Evolutionary conservation across 2,888 invertebrate species (phyloP).

Genomic region (Gandaritis pyraliata): DNA sequence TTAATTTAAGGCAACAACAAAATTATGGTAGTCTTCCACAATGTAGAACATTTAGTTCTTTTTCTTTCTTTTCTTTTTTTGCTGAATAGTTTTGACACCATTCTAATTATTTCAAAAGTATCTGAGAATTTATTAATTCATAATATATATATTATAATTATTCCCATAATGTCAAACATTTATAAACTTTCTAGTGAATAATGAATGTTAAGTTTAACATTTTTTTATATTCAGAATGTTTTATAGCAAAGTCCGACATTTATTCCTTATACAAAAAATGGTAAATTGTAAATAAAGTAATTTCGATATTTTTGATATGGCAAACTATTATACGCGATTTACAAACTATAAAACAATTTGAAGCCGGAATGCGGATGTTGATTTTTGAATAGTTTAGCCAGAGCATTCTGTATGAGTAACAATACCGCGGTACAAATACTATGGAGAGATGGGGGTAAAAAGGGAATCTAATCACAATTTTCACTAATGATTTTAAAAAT

Average conservation of each 20-base stretch:
- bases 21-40: constrained; percentile 28
- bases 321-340: background rate
- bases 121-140: too few species aligned
- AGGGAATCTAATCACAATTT: background rate
- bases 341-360: background rate
- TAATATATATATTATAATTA: too few species aligned
- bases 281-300: background rate
- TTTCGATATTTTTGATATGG: constrained; percentile 5
- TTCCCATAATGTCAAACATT: background rate
- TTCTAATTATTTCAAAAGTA: background rate
- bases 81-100: background rate
- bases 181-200: constrained; percentile 1
- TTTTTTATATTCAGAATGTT: constrained; percentile 8
- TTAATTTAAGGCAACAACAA: constrained; percentile 20
- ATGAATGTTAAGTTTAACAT: constrained; percentile 17
- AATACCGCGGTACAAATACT: constrained; percentile 16
- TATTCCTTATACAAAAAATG: background rate
- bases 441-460: constrained; percentile 5
- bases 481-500: too few species aligned
- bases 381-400: constrained; percentile 9
- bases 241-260: constrained; percentile 10
- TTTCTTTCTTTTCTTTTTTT: constrained; percentile 1
- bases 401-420: constrained; percentile 24
- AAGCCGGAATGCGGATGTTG: constrained; percentile 6
- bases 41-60: constrained; percentile 15